Percentiles rank a stretch among this genome's conserved stretches.
These are phyloP conservation scores for Habrosyne pyritoides DNA, from an alignment of 2,888 invertebrate species.

Conservation along the genomic window DNA sequence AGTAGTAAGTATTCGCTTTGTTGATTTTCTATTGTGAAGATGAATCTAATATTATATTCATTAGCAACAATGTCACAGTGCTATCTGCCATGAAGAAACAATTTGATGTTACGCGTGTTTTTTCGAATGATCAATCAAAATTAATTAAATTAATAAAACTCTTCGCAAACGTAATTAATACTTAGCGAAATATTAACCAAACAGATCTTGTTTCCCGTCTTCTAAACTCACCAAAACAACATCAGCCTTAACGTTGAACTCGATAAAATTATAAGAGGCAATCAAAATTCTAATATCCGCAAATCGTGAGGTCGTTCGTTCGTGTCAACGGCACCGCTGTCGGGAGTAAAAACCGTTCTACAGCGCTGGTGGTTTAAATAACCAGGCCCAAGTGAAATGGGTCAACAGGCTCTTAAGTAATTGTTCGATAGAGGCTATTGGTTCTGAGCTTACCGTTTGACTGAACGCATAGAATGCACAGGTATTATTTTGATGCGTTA, in stretches of 20 bases:
- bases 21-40: too few species aligned
- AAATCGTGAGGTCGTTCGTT: constrained; percentile 24
- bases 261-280: constrained; percentile 38
- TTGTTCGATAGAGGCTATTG: constrained; percentile 54
- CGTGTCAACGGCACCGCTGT: constrained; percentile 35
- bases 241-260: neutral
- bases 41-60: neutral
- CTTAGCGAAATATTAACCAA: neutral
- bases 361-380: constrained; percentile 47
- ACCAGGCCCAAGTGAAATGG: constrained; percentile 52
- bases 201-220: neutral
- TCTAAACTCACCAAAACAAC: neutral
- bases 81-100: too few species aligned
- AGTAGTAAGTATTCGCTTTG: too few species aligned
- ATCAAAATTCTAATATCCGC: constrained; percentile 53
- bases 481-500: neutral
- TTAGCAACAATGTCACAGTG: neutral
- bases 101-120: too few species aligned
- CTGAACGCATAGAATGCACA: constrained; percentile 1
- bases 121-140: too few species aligned
- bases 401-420: constrained; percentile 68
- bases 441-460: constrained; percentile 27
- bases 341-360: constrained; percentile 40
- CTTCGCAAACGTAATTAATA: too few species aligned
- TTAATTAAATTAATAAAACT: too few species aligned